Conservation (phyloP, 2,888 invertebrate genomes). For the Lasioglossum pauxillum region DNA sequence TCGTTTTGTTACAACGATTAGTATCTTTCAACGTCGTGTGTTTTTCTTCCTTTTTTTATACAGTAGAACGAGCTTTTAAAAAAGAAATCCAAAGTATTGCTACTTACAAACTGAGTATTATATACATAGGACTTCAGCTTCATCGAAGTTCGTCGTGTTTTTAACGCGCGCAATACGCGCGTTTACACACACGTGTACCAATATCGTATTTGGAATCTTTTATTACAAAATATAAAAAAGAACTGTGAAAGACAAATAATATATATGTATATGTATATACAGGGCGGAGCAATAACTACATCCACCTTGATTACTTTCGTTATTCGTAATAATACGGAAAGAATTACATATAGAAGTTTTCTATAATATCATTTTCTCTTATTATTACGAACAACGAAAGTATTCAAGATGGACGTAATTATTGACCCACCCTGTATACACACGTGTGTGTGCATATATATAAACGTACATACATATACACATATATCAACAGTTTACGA, state of each 20-base stretch:
- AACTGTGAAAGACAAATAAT: conserved; percentile 2
- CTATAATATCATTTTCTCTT: no score
- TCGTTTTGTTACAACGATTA: conserved; percentile 16
- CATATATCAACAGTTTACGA: conserved; percentile 8
- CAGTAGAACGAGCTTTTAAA: conserved; percentile 22
- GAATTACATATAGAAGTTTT: no score
- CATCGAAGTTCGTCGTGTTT: not conserved
- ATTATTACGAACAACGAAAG: no score
- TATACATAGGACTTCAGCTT: conserved; percentile 32
- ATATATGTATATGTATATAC: not conserved
- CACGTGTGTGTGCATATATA: conserved; percentile 17
- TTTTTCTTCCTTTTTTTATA: not conserved
- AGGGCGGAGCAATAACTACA: not conserved
- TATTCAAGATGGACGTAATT: not conserved
- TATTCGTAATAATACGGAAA: no score
- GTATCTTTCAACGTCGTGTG: conserved; percentile 1
- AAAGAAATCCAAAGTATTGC: conserved; percentile 43
- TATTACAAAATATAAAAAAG: conserved; percentile 53
- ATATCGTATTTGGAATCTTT: conserved; percentile 29
- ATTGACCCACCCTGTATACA: not conserved
- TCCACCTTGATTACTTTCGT: not conserved
- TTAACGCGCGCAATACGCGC: not conserved
- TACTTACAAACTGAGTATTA: conserved; percentile 54
- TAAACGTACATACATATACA: conserved; percentile 1
- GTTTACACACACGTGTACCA: not conserved